Evolutionary conservation across 2,797 vertebrate species (phyloP).

Genomic region (Takifugu ocellatus): DNA sequence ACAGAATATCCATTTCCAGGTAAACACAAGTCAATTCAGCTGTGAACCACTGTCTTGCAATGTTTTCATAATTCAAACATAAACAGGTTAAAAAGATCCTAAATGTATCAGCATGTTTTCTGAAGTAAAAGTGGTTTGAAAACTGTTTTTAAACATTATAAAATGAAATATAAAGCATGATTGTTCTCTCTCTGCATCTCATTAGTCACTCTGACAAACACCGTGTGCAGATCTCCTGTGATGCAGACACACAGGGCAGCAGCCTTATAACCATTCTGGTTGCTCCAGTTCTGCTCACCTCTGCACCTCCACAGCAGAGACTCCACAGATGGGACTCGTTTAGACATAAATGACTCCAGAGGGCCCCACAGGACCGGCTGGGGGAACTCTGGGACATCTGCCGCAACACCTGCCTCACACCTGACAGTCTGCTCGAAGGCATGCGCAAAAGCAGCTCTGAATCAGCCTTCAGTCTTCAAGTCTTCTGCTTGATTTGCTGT

Average conservation of each 20-base stretch:
- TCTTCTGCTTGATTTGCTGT: no score
- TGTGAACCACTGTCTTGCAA: no score
- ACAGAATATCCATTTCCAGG: no score
- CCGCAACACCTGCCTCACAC: conserved; percentile 65
- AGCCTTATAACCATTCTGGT: conserved; percentile 25
- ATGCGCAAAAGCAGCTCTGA: conserved; percentile 12
- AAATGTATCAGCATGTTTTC: no score
- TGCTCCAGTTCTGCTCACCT: conserved; percentile 23
- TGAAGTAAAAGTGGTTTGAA: no score
- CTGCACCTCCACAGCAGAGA: conserved; percentile 28
- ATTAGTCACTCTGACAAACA: no score
- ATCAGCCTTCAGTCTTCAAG: conserved; percentile 13
- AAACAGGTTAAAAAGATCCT: no score
- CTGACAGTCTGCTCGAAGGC: neutral
- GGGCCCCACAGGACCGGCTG: conserved; percentile 45
- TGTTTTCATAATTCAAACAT: no score
- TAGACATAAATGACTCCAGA: conserved; percentile 60
- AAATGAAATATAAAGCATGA: no score
- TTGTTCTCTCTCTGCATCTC: no score
- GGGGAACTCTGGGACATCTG: conserved; percentile 58
- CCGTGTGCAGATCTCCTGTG: neutral
- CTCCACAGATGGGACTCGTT: conserved; percentile 75
- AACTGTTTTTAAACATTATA: no score
- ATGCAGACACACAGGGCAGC: conserved; percentile 33
- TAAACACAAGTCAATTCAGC: no score